Percentiles rank a stretch among this genome's conserved stretches.
These are phyloP conservation scores for Channallabes apus DNA, from an alignment of 2,797 vertebrate genomes.

Conservation along the genomic window DNA sequence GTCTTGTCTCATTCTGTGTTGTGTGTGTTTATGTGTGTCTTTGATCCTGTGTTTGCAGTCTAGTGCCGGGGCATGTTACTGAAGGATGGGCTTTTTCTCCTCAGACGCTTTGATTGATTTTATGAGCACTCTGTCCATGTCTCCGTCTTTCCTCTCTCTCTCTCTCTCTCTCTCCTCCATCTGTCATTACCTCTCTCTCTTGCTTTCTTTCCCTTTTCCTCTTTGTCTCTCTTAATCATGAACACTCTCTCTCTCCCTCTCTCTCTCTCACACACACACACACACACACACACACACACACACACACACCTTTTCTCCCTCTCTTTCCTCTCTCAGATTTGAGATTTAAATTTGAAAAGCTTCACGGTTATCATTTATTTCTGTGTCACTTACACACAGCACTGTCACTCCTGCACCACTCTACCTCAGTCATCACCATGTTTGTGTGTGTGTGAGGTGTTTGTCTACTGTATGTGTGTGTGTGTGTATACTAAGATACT, in stretches of 20 bases:
- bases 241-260: neutral
- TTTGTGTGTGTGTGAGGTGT: slow-evolving; percentile 11
- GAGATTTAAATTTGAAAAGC: slow-evolving; percentile 45
- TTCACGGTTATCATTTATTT: slow-evolving; percentile 41
- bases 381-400: slow-evolving; percentile 12
- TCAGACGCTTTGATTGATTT: slow-evolving; percentile 52
- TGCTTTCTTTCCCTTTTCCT: no score
- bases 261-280: slow-evolving; percentile 17
- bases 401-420: slow-evolving; percentile 4
- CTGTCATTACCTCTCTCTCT: no score
- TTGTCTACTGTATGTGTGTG: neutral
- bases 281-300: neutral
- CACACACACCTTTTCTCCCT: neutral
- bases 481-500: neutral
- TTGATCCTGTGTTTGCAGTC: no score
- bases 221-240: no score
- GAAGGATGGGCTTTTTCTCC: slow-evolving; percentile 46
- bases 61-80: slow-evolving; percentile 16
- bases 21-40: no score
- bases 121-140: slow-evolving; percentile 35
- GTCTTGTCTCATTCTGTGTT: no score
- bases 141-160: no score
- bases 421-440: slow-evolving; percentile 20
- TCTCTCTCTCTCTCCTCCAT: no score
- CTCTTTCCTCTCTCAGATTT: slow-evolving; percentile 33